Evolutionary conservation across 2,113 vertebrate genomes (phyloP).

Genomic region (Azemiops feae): DNA sequence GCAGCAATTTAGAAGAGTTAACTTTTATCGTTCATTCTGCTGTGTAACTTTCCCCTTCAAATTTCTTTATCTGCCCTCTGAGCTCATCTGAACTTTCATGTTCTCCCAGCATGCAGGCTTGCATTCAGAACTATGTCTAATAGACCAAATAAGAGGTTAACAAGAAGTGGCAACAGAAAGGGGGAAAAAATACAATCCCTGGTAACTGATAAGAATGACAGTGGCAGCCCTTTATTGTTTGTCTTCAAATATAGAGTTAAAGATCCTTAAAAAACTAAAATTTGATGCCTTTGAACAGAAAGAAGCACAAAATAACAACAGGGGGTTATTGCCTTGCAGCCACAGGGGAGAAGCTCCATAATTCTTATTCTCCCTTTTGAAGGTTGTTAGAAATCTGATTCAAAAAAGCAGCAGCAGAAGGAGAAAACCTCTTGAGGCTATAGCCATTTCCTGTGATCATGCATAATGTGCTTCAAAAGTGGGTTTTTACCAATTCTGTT

Average conservation of each 20-base stretch:
- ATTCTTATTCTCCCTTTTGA: conserved; percentile 99
- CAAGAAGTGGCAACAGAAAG: conserved; percentile 92
- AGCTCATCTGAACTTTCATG: conserved; percentile 88
- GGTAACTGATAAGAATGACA: conserved; percentile 95
- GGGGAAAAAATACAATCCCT: conserved; percentile 82
- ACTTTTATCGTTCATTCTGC: conserved; percentile 77
- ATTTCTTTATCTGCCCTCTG: conserved; percentile 81
- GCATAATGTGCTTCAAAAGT: conserved; percentile 99
- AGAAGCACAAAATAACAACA: conserved; percentile 99
- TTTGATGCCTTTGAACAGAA: conserved; percentile 99
- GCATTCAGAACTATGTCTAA: conserved; percentile 84
- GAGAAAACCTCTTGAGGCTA: conserved; percentile 93
- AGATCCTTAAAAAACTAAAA: conserved; percentile 98
- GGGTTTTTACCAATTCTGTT: conserved; percentile 95
- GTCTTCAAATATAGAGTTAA: conserved; percentile 98
- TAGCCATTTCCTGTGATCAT: conserved; percentile 99
- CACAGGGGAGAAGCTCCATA: conserved; percentile 93
- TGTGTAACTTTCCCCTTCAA: conserved; percentile 77
- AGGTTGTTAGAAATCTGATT: conserved; percentile 93
- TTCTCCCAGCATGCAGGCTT: conserved; percentile 84
- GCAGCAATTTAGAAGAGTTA: conserved; percentile 78
- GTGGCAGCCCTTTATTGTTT: conserved; percentile 95
- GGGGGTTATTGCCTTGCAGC: conserved; percentile 98
- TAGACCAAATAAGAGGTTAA: conserved; percentile 97
- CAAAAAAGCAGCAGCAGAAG: conserved; percentile 86